Evolutionary conservation across 2,888 invertebrate genomes (phyloP).

Genomic region (Drosophila algonquin): DNA sequence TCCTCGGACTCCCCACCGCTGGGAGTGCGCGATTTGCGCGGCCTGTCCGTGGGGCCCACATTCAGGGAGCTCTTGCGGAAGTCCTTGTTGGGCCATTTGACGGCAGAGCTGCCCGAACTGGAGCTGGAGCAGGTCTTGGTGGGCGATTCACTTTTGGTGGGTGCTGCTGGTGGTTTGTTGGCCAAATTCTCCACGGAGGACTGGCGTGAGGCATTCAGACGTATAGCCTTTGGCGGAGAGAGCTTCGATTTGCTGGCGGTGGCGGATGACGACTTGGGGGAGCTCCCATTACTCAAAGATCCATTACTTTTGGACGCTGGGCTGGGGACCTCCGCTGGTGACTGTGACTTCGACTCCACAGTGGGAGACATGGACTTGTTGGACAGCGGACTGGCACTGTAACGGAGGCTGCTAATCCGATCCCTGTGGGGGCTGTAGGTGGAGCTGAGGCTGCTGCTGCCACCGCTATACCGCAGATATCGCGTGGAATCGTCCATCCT

Average conservation of each 20-base stretch:
- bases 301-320: constrained; percentile 32
- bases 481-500: constrained; percentile 88
- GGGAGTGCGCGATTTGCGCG: constrained; percentile 83
- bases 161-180: constrained; percentile 68
- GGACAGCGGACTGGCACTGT: constrained; percentile 78
- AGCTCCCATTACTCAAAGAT: constrained; percentile 25
- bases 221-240: constrained; percentile 80
- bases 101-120: constrained; percentile 55
- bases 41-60: constrained; percentile 85
- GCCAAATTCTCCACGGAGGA: constrained; percentile 81
- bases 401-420: constrained; percentile 81
- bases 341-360: constrained; percentile 12
- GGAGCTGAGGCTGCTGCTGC: constrained; percentile 85
- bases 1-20: constrained; percentile 82
- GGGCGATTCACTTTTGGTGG: constrained; percentile 82
- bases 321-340: background rate
- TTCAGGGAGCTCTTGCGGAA: constrained; percentile 90
- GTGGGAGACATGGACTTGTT: constrained; percentile 51
- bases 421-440: constrained; percentile 84
- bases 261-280: constrained; percentile 31
- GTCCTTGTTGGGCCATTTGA: constrained; percentile 87
- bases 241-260: constrained; percentile 74
- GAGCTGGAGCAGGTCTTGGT: constrained; percentile 79
- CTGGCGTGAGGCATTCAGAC: constrained; percentile 74
- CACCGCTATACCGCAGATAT: constrained; percentile 86